phyloP scores from a whole-genome alignment of 2,797 vertebrate genomes.

The Botia almorhae region DNA sequence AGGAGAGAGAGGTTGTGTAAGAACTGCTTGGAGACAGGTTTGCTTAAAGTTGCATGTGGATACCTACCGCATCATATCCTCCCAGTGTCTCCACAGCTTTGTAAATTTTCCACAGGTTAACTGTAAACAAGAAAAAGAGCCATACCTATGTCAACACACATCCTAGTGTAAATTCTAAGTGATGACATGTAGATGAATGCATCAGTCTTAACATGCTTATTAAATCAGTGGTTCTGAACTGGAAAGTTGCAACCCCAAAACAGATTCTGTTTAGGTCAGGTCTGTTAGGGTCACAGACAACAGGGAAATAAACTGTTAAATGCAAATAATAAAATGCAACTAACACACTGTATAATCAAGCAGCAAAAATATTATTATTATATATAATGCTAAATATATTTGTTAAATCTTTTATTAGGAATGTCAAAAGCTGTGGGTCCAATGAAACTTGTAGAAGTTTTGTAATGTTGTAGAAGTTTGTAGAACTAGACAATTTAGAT shows the following conservation, averaged over 20 bases:
- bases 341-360: not conserved
- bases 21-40: not conserved
- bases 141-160: not conserved
- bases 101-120: slow-evolving; percentile 95
- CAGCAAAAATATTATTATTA: not conserved
- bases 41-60: not conserved
- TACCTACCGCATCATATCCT: slow-evolving; percentile 90
- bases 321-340: not conserved
- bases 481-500: not conserved
- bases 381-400: no score
- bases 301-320: not conserved
- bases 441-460: no score
- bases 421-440: no score
- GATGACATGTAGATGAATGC: not conserved
- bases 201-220: no score
- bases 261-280: no score
- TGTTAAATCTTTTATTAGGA: no score
- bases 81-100: slow-evolving; percentile 92
- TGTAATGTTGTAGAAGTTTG: not conserved
- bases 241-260: not conserved
- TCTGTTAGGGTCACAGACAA: not conserved
- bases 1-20: not conserved
- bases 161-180: not conserved
- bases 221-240: not conserved
- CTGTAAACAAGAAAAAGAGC: slow-evolving; percentile 68